Conservation (phyloP, 2,113 vertebrate genomes). For the Emydocephalus ijimae region DNA sequence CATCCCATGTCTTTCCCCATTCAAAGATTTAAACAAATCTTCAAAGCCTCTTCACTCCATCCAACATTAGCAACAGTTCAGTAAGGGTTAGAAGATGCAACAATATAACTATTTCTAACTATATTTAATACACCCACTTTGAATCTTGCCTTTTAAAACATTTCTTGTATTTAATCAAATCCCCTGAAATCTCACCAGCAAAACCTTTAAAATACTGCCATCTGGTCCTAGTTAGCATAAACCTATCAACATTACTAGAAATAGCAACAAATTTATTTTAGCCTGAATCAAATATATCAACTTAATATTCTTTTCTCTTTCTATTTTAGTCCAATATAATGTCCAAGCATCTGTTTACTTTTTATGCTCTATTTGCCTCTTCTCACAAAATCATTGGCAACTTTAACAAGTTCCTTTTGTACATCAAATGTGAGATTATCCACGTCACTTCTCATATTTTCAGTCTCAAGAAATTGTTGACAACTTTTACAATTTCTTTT, state of each 20-base stretch:
- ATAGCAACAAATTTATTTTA: neutral
- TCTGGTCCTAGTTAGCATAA: neutral
- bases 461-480: neutral
- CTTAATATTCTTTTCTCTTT: neutral
- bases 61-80: neutral
- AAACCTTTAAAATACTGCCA: neutral
- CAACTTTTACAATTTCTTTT: neutral
- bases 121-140: neutral
- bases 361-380: neutral
- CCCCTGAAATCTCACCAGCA: neutral
- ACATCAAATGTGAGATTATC: neutral
- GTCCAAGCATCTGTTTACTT: neutral
- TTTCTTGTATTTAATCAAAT: neutral
- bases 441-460: neutral
- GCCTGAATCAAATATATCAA: neutral
- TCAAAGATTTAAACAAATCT: neutral
- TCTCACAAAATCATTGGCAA: neutral
- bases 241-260: neutral
- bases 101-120: neutral
- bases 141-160: neutral
- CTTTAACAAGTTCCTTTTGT: neutral
- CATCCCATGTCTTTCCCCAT: neutral
- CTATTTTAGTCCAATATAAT: neutral
- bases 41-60: neutral
- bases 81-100: neutral